These are phyloP conservation scores for Pseudomyrmex concolor DNA, from an alignment of 1,140 invertebrate genomes.

Conservation along the genomic window DNA sequence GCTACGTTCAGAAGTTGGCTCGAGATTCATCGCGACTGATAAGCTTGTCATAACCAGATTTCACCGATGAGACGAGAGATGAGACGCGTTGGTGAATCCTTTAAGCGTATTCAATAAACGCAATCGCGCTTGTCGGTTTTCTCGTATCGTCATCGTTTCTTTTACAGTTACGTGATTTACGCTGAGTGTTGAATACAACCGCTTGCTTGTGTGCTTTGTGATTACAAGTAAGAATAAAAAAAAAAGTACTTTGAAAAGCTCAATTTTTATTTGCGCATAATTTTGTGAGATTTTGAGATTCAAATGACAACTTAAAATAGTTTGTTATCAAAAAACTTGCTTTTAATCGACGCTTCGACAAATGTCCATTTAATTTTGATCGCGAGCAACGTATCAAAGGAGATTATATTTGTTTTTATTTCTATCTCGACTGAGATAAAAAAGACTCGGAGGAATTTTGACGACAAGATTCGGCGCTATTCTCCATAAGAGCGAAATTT, in stretches of 20 bases:
- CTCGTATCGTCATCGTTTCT: neutral
- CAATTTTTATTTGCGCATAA: no score
- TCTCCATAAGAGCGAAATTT: constrained; percentile 11
- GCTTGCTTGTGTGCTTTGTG: neutral
- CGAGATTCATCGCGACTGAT: constrained; percentile 28
- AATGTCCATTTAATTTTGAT: neutral
- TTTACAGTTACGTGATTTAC: neutral
- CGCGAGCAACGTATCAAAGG: neutral
- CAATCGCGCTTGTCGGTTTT: neutral
- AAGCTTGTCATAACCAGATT: constrained; percentile 45
- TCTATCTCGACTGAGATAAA: neutral
- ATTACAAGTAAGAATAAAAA: neutral
- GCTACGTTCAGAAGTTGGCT: neutral
- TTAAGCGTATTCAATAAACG: constrained; percentile 9
- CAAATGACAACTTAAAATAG: no score
- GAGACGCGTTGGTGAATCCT: constrained; percentile 1
- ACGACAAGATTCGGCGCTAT: constrained; percentile 1
- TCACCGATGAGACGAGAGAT: neutral
- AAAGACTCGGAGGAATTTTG: constrained; percentile 7
- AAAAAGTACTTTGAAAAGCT: no score
- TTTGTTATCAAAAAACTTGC: neutral
- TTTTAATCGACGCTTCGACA: neutral
- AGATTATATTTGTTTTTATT: neutral
- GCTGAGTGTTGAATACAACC: neutral
- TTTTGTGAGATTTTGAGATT: no score